phyloP scores from a whole-genome alignment of 1,140 invertebrate species.

The Aethina tumida region DNA sequence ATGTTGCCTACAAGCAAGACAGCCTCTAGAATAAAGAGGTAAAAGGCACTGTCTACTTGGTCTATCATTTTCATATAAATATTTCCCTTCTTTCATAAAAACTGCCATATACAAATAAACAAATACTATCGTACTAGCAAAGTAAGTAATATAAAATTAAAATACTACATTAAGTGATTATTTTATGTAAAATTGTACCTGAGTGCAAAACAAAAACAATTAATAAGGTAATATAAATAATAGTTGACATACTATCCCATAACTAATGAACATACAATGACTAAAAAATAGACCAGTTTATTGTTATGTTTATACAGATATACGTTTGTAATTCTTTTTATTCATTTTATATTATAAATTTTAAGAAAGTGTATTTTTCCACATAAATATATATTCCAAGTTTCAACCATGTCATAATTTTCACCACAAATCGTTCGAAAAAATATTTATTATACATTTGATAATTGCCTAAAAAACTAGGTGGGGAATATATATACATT shows the following conservation, averaged over 20 bases:
- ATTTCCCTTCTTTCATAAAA: constrained; percentile 12
- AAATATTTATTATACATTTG: too few species aligned
- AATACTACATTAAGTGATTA: constrained; percentile 20
- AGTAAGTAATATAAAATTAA: constrained; percentile 17
- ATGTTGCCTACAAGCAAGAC: constrained; percentile 22
- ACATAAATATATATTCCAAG: too few species aligned
- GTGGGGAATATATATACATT: too few species aligned
- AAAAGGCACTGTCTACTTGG: constrained; percentile 29
- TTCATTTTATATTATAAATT: too few species aligned
- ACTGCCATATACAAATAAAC: constrained; percentile 13
- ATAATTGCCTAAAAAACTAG: too few species aligned
- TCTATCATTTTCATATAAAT: constrained; percentile 20
- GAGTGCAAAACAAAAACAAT: constrained; percentile 20
- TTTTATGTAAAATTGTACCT: constrained; percentile 16
- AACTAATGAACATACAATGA: constrained; percentile 5
- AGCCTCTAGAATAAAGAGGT: constrained; percentile 18
- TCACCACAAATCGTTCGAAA: too few species aligned
- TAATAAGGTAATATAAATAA: constrained; percentile 12
- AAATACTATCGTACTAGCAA: constrained; percentile 12
- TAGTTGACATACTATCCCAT: constrained; percentile 10
- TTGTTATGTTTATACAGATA: too few species aligned
- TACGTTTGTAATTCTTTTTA: too few species aligned
- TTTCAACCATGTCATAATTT: too few species aligned
- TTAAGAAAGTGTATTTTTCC: too few species aligned
- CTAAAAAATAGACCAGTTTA: constrained; percentile 8